Evolutionary conservation across 2,797 vertebrate species (phyloP).

Genomic region (Valencia hispanica): DNA sequence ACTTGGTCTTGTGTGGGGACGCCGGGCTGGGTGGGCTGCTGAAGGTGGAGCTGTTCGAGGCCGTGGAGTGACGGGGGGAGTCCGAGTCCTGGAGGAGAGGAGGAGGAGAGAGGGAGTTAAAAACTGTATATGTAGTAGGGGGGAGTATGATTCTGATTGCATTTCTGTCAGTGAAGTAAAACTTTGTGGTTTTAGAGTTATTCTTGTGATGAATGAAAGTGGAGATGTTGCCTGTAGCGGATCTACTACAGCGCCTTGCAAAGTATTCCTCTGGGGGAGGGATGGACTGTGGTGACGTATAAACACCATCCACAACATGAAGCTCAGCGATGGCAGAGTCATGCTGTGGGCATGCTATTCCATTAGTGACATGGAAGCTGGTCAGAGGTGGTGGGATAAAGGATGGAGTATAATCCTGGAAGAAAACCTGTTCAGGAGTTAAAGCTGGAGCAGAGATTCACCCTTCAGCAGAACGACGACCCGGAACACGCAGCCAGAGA

Average conservation of each 20-base stretch:
- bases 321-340: neutral
- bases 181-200: neutral
- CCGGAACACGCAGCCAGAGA: neutral
- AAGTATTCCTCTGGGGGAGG: too few relatives aligned
- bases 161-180: too few relatives aligned
- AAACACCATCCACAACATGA: neutral
- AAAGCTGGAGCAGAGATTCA: neutral
- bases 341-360: neutral
- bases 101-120: neutral
- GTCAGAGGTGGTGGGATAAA: neutral
- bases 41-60: slow-evolving; percentile 98
- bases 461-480: neutral
- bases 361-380: too few relatives aligned
- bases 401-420: neutral
- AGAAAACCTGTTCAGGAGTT: too few relatives aligned
- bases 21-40: slow-evolving; percentile 96
- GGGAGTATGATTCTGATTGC: too few relatives aligned
- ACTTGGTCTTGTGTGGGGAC: slow-evolving; percentile 97
- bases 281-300: too few relatives aligned
- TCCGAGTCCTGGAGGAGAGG: slow-evolving; percentile 89
- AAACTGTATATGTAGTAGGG: too few relatives aligned
- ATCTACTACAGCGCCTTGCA: neutral
- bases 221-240: too few relatives aligned
- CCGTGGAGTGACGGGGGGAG: slow-evolving; percentile 96
- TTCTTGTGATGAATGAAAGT: neutral